A percentile compares a stretch with the other conserved stretches of the same genome.
Conservation (phyloP, 2,888 invertebrate species). For the Amorpha juglandis region DNA sequence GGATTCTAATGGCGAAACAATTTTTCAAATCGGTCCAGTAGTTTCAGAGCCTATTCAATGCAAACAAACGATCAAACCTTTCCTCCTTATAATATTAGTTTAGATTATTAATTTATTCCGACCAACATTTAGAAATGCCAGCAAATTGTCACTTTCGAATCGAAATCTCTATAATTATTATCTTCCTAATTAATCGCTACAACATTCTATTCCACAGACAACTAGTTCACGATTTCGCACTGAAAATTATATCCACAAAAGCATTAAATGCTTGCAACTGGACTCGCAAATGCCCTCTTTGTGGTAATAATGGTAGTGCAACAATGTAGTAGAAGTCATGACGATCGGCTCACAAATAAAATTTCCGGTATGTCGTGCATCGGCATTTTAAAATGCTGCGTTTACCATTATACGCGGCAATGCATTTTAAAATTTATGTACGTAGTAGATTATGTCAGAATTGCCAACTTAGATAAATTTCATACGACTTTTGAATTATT, state of each 20-base stretch:
- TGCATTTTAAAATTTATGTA: not conserved
- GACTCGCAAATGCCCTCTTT: not conserved
- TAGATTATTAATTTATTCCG: too few species aligned
- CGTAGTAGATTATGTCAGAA: not conserved
- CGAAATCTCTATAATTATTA: not conserved
- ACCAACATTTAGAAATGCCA: too few species aligned
- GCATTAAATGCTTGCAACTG: not conserved
- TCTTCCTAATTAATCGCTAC: not conserved
- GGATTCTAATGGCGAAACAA: too few species aligned
- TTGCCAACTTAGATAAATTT: not conserved
- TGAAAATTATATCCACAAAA: not conserved
- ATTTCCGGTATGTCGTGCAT: slow-evolving; percentile 32
- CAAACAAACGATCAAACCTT: too few species aligned
- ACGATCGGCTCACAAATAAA: slow-evolving; percentile 7
- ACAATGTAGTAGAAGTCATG: slow-evolving; percentile 17
- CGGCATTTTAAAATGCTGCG: not conserved
- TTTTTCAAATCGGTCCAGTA: too few species aligned
- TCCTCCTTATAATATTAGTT: too few species aligned
- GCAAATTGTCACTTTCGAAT: too few species aligned
- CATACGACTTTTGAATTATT: too few species aligned
- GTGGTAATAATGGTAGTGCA: slow-evolving; percentile 1
- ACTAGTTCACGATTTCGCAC: not conserved
- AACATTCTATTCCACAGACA: not conserved
- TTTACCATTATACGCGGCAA: not conserved
- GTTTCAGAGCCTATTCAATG: too few species aligned